Conservation (phyloP, 2,888 invertebrate species). For the Drosophila rellima region DNA sequence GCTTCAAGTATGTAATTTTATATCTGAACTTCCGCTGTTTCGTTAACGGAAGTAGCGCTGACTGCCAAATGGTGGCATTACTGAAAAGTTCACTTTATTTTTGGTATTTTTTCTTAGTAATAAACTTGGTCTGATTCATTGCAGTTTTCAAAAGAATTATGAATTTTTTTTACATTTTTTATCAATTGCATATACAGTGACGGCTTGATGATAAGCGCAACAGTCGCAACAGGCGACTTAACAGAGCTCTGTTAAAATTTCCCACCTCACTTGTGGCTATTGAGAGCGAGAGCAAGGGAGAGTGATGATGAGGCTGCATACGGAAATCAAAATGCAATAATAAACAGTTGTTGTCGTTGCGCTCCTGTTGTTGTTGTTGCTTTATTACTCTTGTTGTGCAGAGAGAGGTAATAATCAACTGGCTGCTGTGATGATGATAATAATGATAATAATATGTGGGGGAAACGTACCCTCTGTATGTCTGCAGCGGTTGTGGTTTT, state of each 20-base stretch:
- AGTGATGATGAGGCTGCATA: slow-evolving; percentile 45
- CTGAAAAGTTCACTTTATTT: slow-evolving; percentile 1
- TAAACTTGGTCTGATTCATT: slow-evolving; percentile 33
- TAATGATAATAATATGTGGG: slow-evolving; percentile 54
- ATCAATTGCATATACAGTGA: slow-evolving; percentile 27
- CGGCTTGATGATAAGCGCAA: slow-evolving; percentile 48
- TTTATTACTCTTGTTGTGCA: slow-evolving; percentile 33
- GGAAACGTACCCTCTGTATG: slow-evolving; percentile 18
- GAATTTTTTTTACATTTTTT: slow-evolving; percentile 14
- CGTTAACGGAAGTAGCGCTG: slow-evolving; percentile 35
- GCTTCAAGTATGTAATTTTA: slow-evolving; percentile 32
- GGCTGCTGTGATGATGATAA: slow-evolving; percentile 54
- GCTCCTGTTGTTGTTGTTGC: slow-evolving; percentile 32
- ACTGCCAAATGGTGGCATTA: slow-evolving; percentile 10
- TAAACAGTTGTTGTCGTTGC: slow-evolving; percentile 56
- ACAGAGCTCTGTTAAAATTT: slow-evolving; percentile 69
- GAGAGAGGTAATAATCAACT: slow-evolving; percentile 52
- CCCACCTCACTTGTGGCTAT: slow-evolving; percentile 43
- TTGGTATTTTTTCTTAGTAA: not conserved
- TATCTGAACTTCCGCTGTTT: slow-evolving; percentile 47
- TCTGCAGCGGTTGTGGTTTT: slow-evolving; percentile 55
- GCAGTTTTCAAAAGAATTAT: slow-evolving; percentile 10
- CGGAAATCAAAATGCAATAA: slow-evolving; percentile 79
- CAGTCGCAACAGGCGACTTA: slow-evolving; percentile 43
- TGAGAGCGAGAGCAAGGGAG: slow-evolving; percentile 34